Evolutionary conservation across 2,797 vertebrate genomes (phyloP).

Genomic region (Tenualosa ilisha): DNA sequence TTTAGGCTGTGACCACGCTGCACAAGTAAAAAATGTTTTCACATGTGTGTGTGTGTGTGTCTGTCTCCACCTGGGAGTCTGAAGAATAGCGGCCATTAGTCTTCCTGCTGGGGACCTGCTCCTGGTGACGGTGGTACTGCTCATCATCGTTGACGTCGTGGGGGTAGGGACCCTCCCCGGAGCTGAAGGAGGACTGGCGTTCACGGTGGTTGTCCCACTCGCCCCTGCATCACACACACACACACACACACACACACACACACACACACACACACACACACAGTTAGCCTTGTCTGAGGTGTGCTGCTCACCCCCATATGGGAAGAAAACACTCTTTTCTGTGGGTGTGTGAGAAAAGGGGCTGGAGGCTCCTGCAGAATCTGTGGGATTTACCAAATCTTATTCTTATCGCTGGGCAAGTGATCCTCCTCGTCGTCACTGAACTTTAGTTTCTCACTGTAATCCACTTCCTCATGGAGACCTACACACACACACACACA

Average conservation of each 20-base stretch:
- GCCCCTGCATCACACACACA: slow-evolving; percentile 57
- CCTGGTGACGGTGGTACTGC: slow-evolving; percentile 71
- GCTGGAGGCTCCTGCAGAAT: background rate
- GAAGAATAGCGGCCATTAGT: slow-evolving; percentile 77
- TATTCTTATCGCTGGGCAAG: slow-evolving; percentile 74
- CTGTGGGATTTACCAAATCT: slow-evolving; percentile 79
- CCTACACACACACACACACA: slow-evolving; percentile 67
- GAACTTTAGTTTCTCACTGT: slow-evolving; percentile 96
- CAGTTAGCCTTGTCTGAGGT: background rate
- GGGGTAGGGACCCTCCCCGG: slow-evolving; percentile 79
- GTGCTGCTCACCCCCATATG: background rate
- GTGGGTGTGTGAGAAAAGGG: background rate
- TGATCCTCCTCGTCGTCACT: slow-evolving; percentile 95
- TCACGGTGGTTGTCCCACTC: slow-evolving; percentile 87
- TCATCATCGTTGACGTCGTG: slow-evolving; percentile 82
- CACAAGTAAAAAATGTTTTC: background rate
- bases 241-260: background rate
- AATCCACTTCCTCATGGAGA: slow-evolving; percentile 98
- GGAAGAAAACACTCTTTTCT: background rate
- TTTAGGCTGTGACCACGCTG: background rate
- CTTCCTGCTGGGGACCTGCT: slow-evolving; percentile 79
- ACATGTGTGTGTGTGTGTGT: background rate
- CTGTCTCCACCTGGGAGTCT: slow-evolving; percentile 77
- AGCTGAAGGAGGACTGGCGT: slow-evolving; percentile 82
- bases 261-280: background rate